These are phyloP conservation scores for Setophaga petechia DNA, from an alignment of 2,113 vertebrate species.

Conservation along the genomic window DNA sequence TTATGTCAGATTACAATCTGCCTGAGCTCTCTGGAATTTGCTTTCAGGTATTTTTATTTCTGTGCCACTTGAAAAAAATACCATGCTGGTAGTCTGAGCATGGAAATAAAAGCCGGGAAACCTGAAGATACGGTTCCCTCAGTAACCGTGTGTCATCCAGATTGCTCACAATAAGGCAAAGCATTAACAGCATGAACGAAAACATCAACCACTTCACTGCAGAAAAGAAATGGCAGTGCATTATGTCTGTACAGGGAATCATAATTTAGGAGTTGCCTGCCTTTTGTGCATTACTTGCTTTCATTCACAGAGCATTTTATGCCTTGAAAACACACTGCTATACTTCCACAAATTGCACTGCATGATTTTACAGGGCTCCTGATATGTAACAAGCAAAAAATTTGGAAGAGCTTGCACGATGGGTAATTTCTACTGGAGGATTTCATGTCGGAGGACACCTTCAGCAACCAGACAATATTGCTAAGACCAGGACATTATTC, in stretches of 20 bases:
- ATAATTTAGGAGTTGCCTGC: not conserved
- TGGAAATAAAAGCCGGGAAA: not conserved
- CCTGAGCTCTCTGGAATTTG: not conserved
- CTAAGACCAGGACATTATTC: not conserved
- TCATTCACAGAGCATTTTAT: not conserved
- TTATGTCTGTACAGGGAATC: not conserved
- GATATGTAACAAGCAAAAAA: not conserved
- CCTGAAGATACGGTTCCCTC: not conserved
- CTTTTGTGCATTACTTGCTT: not conserved
- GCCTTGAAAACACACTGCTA: not conserved
- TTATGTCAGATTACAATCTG: not conserved
- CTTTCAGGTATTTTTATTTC: not conserved
- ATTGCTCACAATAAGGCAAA: not conserved
- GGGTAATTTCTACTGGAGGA: not conserved
- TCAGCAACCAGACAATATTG: not conserved
- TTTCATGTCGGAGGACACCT: not conserved
- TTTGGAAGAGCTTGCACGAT: not conserved
- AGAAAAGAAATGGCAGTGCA: not conserved
- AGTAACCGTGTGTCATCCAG: not conserved
- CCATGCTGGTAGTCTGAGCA: not conserved
- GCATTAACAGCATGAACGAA: not conserved
- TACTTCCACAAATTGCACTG: not conserved
- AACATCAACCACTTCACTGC: not conserved
- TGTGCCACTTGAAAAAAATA: not conserved
- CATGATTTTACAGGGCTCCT: not conserved